These are phyloP conservation scores for Azorinus chamasolen DNA, from an alignment of 2,888 invertebrate species.

Conservation along the genomic window DNA sequence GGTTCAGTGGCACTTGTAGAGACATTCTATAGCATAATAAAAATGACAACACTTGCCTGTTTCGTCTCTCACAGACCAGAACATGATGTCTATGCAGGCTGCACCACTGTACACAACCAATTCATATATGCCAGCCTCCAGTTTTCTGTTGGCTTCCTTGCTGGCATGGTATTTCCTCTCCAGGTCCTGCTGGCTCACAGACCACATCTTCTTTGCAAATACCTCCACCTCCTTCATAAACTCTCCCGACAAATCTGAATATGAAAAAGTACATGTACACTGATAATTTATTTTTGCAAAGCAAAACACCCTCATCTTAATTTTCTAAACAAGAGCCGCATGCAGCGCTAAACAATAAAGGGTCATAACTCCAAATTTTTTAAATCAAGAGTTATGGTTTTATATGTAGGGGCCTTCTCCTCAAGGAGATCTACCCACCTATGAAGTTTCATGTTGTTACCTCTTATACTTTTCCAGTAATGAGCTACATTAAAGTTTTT, in stretches of 20 bases:
- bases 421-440: no score
- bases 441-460: no score
- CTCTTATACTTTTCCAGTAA: no score
- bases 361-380: no score
- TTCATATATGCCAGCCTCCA: conserved; percentile 79
- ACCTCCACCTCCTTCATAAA: conserved; percentile 97
- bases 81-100: conserved; percentile 98
- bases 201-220: conserved; percentile 95
- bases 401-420: no score
- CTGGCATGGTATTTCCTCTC: conserved; percentile 87
- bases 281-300: background rate
- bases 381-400: no score
- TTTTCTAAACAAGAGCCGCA: no score
- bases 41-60: conserved; percentile 93
- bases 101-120: conserved; percentile 98
- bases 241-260: conserved; percentile 92
- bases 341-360: no score
- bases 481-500: no score
- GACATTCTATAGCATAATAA: no score
- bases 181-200: conserved; percentile 97
- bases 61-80: conserved; percentile 99
- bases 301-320: no score
- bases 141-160: conserved; percentile 58
- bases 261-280: conserved; percentile 1
- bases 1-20: no score